Evolutionary conservation across 1,140 invertebrate genomes (phyloP).

Genomic region (Lasioglossum baleicum): DNA sequence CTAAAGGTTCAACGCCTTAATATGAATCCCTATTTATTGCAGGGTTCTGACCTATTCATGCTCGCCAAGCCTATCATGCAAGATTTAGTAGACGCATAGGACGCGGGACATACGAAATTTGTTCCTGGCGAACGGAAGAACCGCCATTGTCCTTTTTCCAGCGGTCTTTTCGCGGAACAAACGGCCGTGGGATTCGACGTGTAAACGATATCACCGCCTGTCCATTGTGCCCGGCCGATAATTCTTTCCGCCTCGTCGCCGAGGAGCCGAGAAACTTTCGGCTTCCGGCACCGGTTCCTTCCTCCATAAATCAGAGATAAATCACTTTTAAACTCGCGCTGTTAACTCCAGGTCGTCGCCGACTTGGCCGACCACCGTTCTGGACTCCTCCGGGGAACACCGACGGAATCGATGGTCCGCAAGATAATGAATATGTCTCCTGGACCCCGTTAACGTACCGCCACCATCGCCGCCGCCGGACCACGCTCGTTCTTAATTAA

Average conservation of each 20-base stretch:
- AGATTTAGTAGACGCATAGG: slow-evolving; percentile 4
- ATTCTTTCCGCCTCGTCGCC: slow-evolving; percentile 74
- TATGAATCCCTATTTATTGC: too few species aligned
- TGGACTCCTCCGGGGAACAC: slow-evolving; percentile 6
- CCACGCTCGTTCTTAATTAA: slow-evolving; percentile 49
- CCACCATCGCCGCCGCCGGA: not conserved
- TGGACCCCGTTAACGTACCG: slow-evolving; percentile 41
- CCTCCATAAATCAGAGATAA: slow-evolving; percentile 79
- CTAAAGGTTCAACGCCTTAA: too few species aligned
- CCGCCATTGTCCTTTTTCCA: slow-evolving; percentile 16
- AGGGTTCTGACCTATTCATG: too few species aligned
- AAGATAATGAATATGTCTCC: slow-evolving; percentile 72
- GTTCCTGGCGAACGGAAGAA: not conserved
- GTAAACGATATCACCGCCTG: slow-evolving; percentile 74
- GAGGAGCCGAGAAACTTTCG: slow-evolving; percentile 73
- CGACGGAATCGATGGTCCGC: slow-evolving; percentile 72
- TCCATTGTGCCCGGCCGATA: slow-evolving; percentile 73
- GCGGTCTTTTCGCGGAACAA: slow-evolving; percentile 27
- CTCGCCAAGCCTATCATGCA: not conserved
- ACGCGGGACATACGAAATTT: slow-evolving; percentile 25
- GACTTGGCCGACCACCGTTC: slow-evolving; percentile 43
- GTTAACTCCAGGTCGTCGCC: slow-evolving; percentile 75
- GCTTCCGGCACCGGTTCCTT: slow-evolving; percentile 60
- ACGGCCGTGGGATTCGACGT: slow-evolving; percentile 67
- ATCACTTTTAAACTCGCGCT: slow-evolving; percentile 78